Conservation (phyloP, 2,888 invertebrate species). For the Agonum fuliginosum region DNA sequence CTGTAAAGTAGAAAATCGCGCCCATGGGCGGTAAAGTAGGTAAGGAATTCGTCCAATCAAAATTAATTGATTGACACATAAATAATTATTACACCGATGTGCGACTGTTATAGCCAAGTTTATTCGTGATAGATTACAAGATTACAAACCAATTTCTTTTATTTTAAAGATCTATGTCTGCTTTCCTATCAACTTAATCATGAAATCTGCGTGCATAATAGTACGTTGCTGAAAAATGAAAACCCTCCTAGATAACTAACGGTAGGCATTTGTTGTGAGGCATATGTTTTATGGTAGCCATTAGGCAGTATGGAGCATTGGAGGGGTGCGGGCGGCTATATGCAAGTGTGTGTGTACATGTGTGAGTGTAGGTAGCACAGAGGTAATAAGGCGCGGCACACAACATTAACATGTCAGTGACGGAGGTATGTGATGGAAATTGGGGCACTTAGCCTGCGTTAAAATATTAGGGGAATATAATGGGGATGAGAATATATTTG, state of each 20-base stretch:
- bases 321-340: conserved; percentile 5
- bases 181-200: too few relatives aligned
- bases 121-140: too few relatives aligned
- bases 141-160: too few relatives aligned
- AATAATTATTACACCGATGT: too few relatives aligned
- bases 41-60: too few relatives aligned
- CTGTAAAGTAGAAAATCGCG: too few relatives aligned
- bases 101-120: too few relatives aligned
- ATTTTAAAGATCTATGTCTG: too few relatives aligned
- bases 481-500: background rate
- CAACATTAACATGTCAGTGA: conserved; percentile 32
- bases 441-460: conserved; percentile 26
- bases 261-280: conserved; percentile 38
- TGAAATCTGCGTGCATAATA: background rate
- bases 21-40: too few relatives aligned
- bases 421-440: conserved; percentile 1
- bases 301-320: background rate
- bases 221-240: conserved; percentile 17
- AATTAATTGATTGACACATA: too few relatives aligned
- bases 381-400: conserved; percentile 39
- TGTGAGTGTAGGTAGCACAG: conserved; percentile 27
- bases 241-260: conserved; percentile 23
- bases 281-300: conserved; percentile 44
- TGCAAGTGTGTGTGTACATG: too few relatives aligned
- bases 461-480: too few relatives aligned